Evolutionary conservation across 1,140 invertebrate species (phyloP), one percentile per base, ranked within the genome.

Genomic region (Diabrotica virgifera): DNA sequence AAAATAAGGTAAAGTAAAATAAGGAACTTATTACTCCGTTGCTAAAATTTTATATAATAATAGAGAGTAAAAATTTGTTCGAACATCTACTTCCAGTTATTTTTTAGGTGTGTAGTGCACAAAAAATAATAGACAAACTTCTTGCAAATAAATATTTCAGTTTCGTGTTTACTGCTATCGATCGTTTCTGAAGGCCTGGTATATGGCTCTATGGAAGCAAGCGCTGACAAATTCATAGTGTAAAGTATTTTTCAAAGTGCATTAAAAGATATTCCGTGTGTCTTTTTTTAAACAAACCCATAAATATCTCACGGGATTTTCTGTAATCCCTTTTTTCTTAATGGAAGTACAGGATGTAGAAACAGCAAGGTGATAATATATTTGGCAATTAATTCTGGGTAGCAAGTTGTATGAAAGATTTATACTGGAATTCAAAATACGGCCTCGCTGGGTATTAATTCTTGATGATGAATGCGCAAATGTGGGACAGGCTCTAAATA

Each of bases 311-410:
- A 12, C 11, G 12, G 55, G 55, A 57, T 57, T 36, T 57, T 36
- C 55, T 57, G 35, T 57, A 57, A 57, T 57, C 14, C 58, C 36
- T 60, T 55, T 59, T 59, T 60, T 65, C 52, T 37, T 55, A 65
- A 64, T 62, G 40, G 59, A 66, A 61, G 38, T 59, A 59, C 67
- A 66, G 55, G 55, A 57, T 57, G 55, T 57, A 57, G 12, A 36
- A 57, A 57, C 55, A 36, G 36, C 36, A 58, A 70, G 60, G 62
- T 65, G 58, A 63, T 64, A 68, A 68, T 70, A 70, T 70, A 70
- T 70, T 69, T 65, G 66, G 59, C 70, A 64, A 71, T 71, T 71
- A 71, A 68, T 66, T 71, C 68, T 64, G 51, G 61, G 63, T 64
- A 67, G 57, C 66, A 63, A 64, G 62, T 59, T 60, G 55, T 57